Evolutionary conservation across 2,888 invertebrate species (phyloP), one percentile per base, ranked within the genome.

Genomic region (Agonopterix arenella): DNA sequence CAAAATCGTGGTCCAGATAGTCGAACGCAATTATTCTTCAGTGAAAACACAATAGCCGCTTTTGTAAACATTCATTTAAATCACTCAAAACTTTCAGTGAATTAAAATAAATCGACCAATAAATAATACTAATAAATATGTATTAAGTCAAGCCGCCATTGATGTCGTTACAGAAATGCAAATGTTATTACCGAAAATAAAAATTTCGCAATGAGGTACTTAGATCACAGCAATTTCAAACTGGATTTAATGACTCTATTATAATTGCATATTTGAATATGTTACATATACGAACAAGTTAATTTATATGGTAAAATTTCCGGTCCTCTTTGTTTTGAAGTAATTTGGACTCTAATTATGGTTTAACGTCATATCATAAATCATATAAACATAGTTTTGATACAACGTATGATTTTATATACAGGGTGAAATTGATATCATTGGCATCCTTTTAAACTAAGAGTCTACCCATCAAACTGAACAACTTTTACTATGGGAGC

Each of bases 121-220:
- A 84, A 84, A 84, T 85, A 74, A 83, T 67, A 65, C 64, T 78
- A 66, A 81, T 84, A 80, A 81, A 84, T 84, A 84, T 84, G 70
- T 82, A 81, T 81, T 50, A 69, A 73, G 70, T 55, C 60, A 52
- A 63, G 58, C 57, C 55, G 62, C 69, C 70, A 74, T 73, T 76
- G 74, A 76, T 76, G 73, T 73, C 72, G 68, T 76, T 76, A 74
- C 70, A 75, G 68, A 79, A 78, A 80, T 79, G 74, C 70, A 70
- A 80, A 80, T 79, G 54, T 56, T 69, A 71, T 68, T 72, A 67
- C 59, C 66, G 61, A 73, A 76, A 71, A 68, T 68, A 65, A 64
- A 61, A 68, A 67, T 72, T 75, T 76, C 52, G 70, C 71, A 76
- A 74, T 58, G 52, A 11, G 43, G 43, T 53, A 62, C 59, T 65